Percentiles rank a stretch among this genome's conserved stretches.
Evolutionary conservation across 2,888 invertebrate genomes (phyloP).

Genomic region (Cloeon dipterum): DNA sequence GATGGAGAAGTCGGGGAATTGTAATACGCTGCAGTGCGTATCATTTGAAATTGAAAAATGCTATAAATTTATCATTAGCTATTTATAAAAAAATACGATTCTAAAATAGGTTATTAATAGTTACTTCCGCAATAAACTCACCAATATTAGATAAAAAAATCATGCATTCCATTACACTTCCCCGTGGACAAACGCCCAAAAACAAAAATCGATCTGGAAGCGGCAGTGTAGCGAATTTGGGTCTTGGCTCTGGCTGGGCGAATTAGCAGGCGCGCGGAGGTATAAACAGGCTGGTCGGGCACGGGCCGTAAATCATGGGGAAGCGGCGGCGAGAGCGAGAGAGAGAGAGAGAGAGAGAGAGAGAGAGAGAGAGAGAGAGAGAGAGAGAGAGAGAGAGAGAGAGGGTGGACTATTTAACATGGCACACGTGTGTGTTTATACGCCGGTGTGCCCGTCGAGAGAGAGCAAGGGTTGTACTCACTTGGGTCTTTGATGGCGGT

Average conservation of each 20-base stretch:
- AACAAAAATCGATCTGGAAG: too few relatives aligned
- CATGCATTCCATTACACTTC: too few relatives aligned
- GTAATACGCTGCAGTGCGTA: too few relatives aligned
- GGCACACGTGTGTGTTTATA: background rate
- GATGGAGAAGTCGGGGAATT: too few relatives aligned
- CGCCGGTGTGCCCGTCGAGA: background rate
- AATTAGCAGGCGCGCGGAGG: background rate
- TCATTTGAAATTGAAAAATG: too few relatives aligned
- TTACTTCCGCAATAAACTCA: background rate
- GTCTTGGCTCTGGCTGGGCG: background rate
- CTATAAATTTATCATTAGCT: background rate
- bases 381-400: constrained; percentile 2
- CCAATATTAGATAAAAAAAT: too few relatives aligned
- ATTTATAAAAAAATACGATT: background rate
- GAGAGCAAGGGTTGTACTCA: constrained; percentile 33
- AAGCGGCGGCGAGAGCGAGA: background rate
- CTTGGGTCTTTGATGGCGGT: constrained; percentile 86
- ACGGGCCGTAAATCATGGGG: too few relatives aligned
- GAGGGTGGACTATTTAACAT: background rate
- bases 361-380: background rate
- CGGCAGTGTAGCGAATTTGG: background rate
- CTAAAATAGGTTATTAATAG: background rate
- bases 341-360: background rate
- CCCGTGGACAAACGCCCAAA: too few relatives aligned
- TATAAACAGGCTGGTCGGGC: background rate